phyloP scores from a whole-genome alignment of 2,888 invertebrate species.

The Ellobium chinense region DNA sequence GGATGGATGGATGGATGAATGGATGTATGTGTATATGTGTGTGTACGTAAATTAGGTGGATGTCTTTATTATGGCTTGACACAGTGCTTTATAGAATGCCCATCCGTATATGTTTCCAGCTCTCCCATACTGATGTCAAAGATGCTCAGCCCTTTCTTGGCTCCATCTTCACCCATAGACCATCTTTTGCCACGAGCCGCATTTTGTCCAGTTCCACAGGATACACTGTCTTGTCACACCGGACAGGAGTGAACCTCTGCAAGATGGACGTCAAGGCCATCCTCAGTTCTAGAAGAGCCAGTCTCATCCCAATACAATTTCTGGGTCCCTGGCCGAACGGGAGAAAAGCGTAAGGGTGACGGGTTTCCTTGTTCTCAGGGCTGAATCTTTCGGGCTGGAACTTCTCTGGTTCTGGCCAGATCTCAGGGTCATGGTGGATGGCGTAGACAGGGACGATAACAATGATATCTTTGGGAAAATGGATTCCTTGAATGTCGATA shows the following conservation, averaged over 20 bases:
- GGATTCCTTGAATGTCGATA: slow-evolving; percentile 48
- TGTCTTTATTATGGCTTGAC: too few species aligned
- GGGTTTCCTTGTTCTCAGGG: neutral
- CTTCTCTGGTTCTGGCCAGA: slow-evolving; percentile 49
- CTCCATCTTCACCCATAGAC: too few species aligned
- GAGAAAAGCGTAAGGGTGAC: neutral
- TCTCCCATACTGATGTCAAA: too few species aligned
- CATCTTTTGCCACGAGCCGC: too few species aligned
- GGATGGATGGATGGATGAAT: too few species aligned
- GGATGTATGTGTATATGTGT: too few species aligned
- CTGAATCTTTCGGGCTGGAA: slow-evolving; percentile 50
- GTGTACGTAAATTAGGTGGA: too few species aligned
- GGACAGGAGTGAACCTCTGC: neutral
- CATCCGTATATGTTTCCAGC: too few species aligned
- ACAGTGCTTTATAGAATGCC: too few species aligned
- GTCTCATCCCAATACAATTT: slow-evolving; percentile 15
- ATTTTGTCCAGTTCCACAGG: too few species aligned
- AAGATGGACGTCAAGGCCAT: slow-evolving; percentile 4
- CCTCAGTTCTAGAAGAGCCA: slow-evolving; percentile 1
- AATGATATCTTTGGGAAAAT: slow-evolving; percentile 47
- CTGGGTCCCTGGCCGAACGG: slow-evolving; percentile 19
- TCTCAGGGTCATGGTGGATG: slow-evolving; percentile 47
- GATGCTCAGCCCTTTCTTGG: too few species aligned
- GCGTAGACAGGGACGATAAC: slow-evolving; percentile 46
- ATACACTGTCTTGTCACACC: too few species aligned